These are phyloP conservation scores for Drosophila busckii DNA, from an alignment of 1,140 invertebrate species.

Conservation along the genomic window DNA sequence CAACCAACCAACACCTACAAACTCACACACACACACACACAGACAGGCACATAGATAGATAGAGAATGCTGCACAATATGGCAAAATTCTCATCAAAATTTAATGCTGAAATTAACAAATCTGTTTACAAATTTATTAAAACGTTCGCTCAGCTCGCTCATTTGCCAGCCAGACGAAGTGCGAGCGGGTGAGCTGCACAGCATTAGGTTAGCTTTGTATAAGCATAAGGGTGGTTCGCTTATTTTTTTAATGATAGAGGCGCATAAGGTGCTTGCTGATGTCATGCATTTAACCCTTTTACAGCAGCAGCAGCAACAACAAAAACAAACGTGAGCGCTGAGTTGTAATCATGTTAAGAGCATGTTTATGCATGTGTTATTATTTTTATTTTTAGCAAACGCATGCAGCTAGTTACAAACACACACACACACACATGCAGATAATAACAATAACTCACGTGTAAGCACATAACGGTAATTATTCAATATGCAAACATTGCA, in stretches of 20 bases:
- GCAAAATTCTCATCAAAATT: constrained; percentile 79
- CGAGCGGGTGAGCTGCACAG: background rate
- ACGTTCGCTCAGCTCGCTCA: constrained; percentile 56
- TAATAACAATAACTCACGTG: constrained; percentile 22
- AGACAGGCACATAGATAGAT: constrained; percentile 1
- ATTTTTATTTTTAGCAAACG: constrained; percentile 23
- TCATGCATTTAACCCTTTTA: constrained; percentile 33
- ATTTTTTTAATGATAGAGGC: constrained; percentile 24
- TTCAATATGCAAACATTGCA: constrained; percentile 73
- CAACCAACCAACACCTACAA: constrained; percentile 30
- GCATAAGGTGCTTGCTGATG: constrained; percentile 32
- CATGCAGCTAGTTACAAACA: constrained; percentile 32
- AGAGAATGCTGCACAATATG: constrained; percentile 59
- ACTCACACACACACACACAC: constrained; percentile 9
- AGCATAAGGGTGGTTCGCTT: constrained; percentile 7
- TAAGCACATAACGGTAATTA: constrained; percentile 63
- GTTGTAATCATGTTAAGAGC: background rate
- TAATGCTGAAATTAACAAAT: constrained; percentile 79
- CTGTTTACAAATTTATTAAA: constrained; percentile 79
- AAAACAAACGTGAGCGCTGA: background rate
- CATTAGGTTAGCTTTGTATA: constrained; percentile 9
- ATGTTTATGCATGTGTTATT: background rate
- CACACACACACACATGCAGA: constrained; percentile 16
- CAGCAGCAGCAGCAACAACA: background rate
- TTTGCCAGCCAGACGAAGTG: constrained; percentile 26